Evolutionary conservation across 2,888 invertebrate species (phyloP).

Genomic region (Apoderus coryli): DNA sequence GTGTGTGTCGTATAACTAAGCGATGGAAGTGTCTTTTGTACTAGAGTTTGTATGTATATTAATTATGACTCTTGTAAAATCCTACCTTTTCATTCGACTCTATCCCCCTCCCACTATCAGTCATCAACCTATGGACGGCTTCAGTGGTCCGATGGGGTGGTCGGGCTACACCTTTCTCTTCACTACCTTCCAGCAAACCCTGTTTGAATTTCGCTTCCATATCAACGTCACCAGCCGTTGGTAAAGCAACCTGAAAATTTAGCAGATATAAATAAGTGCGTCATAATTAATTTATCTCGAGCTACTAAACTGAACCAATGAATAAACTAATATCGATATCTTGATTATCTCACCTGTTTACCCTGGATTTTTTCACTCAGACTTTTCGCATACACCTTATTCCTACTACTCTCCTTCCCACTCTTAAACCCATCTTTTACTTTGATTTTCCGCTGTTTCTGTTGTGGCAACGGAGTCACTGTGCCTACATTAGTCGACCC

Average conservation of each 20-base stretch:
- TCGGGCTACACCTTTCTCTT: slow-evolving; percentile 24
- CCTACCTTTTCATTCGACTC: slow-evolving; percentile 20
- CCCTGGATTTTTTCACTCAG: slow-evolving; percentile 34
- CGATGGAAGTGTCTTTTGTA: no score
- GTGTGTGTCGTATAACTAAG: no score
- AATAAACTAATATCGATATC: no score
- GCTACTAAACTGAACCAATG: no score
- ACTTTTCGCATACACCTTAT: slow-evolving; percentile 37
- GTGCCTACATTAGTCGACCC: slow-evolving; percentile 61
- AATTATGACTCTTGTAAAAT: no score
- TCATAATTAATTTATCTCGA: no score
- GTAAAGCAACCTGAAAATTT: slow-evolving; percentile 28
- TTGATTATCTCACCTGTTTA: slow-evolving; percentile 14
- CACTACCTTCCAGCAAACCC: slow-evolving; percentile 36
- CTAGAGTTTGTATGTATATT: no score
- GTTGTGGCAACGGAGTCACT: slow-evolving; percentile 36
- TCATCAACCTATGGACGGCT: slow-evolving; percentile 17
- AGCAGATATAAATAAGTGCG: no score
- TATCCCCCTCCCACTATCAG: slow-evolving; percentile 14
- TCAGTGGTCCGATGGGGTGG: slow-evolving; percentile 27
- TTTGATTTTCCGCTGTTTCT: slow-evolving; percentile 29
- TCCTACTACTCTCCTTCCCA: slow-evolving; percentile 34
- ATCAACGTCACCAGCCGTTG: slow-evolving; percentile 33
- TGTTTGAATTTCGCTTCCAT: slow-evolving; percentile 45
- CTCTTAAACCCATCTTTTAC: slow-evolving; percentile 29